A percentile compares a stretch with the other conserved stretches of the same genome.
Evolutionary conservation across 2,888 invertebrate species (phyloP).

Genomic region (Leptinotarsa haldemani): DNA sequence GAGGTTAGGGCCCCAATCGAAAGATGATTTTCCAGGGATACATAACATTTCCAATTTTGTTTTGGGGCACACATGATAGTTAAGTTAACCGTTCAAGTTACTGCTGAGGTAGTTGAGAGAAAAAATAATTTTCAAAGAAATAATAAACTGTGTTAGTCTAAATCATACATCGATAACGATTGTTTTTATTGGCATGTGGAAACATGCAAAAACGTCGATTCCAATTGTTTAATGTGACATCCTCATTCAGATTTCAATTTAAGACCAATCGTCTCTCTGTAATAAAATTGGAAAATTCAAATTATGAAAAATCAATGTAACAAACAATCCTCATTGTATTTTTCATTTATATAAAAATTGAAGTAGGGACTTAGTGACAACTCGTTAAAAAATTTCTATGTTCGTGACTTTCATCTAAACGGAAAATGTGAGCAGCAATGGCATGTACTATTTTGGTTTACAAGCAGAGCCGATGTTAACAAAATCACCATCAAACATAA

Average conservation of each 20-base stretch:
- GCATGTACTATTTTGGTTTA: not conserved
- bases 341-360: not conserved
- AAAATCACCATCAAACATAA: not conserved
- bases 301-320: not conserved
- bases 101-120: too few species aligned
- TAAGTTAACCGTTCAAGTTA: too few species aligned
- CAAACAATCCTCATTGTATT: too few species aligned
- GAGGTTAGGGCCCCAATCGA: not conserved
- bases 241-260: not conserved
- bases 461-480: not conserved
- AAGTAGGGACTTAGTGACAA: not conserved
- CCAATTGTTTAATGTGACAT: too few species aligned
- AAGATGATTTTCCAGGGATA: not conserved
- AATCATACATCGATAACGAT: too few species aligned
- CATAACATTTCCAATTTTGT: not conserved
- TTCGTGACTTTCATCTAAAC: not conserved
- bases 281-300: not conserved
- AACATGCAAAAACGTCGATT: too few species aligned
- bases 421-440: not conserved
- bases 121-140: too few species aligned
- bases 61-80: too few species aligned
- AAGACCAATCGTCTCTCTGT: not conserved
- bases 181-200: too few species aligned
- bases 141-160: too few species aligned
- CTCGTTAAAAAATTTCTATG: not conserved